These are phyloP conservation scores for Catajapyx aquilonaris DNA, from an alignment of 1,140 invertebrate species.

Conservation along the genomic window DNA sequence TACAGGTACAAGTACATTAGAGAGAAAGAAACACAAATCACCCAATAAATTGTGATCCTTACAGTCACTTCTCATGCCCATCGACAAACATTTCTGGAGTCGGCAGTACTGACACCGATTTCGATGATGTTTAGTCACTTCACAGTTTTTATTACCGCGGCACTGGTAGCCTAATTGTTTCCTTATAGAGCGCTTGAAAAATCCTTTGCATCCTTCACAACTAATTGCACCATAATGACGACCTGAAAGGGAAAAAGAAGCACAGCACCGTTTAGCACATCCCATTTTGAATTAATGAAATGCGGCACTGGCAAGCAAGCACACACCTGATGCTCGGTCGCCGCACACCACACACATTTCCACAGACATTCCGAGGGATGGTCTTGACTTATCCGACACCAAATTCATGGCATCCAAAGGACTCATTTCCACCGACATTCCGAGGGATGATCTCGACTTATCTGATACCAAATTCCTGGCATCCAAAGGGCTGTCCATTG, in stretches of 20 bases:
- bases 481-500: too few relatives aligned
- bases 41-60: slow-evolving; percentile 28
- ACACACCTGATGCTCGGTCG: slow-evolving; percentile 56
- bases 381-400: slow-evolving; percentile 7
- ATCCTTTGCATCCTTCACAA: slow-evolving; percentile 83
- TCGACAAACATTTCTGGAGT: slow-evolving; percentile 85
- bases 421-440: background rate
- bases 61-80: slow-evolving; percentile 98
- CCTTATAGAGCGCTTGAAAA: slow-evolving; percentile 78
- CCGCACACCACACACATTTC: slow-evolving; percentile 88
- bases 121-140: slow-evolving; percentile 89
- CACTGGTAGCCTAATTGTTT: slow-evolving; percentile 93
- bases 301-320: background rate
- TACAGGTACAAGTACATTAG: background rate
- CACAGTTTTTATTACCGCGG: slow-evolving; percentile 80
- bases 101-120: slow-evolving; percentile 96
- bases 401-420: slow-evolving; percentile 4
- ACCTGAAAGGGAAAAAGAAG: slow-evolving; percentile 23
- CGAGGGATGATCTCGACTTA: background rate
- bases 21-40: slow-evolving; percentile 1
- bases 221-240: slow-evolving; percentile 87
- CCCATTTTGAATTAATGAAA: slow-evolving; percentile 1
- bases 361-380: slow-evolving; percentile 27
- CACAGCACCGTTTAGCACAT: too few relatives aligned
- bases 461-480: background rate